Percentiles rank a stretch among this genome's conserved stretches.
Conservation (phyloP, 2,797 vertebrate species). For the Bothrops alternatus region DNA sequence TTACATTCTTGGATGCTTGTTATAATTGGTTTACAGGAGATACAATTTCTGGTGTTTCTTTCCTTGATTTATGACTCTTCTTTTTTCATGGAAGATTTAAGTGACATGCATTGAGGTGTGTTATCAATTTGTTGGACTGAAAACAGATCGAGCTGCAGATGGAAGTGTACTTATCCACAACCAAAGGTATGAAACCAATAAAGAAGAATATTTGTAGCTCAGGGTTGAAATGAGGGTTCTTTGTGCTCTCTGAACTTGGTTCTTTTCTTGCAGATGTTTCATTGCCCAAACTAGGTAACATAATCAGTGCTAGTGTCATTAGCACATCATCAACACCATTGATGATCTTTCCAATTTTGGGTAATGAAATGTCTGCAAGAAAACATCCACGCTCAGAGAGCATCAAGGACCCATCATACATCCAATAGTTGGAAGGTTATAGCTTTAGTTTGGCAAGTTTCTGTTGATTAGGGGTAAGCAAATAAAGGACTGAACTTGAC, state of each 20-base stretch:
- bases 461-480: background rate
- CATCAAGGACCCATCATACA: background rate
- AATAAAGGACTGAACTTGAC: background rate
- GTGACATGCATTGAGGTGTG: background rate
- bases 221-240: background rate
- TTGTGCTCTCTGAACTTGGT: background rate
- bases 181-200: background rate
- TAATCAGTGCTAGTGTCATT: background rate
- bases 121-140: slow-evolving; percentile 15
- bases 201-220: background rate
- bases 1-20: slow-evolving; percentile 32
- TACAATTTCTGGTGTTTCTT: slow-evolving; percentile 25
- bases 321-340: background rate
- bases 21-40: slow-evolving; percentile 37
- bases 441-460: background rate
- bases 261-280: background rate
- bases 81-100: slow-evolving; percentile 31
- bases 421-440: background rate
- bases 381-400: background rate
- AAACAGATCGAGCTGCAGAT: background rate
- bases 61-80: slow-evolving; percentile 15
- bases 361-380: background rate
- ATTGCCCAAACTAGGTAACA: background rate
- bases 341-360: background rate
- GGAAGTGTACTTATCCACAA: background rate